These are phyloP conservation scores for Columba guinea DNA, from an alignment of 2,797 vertebrate genomes.

Conservation along the genomic window DNA sequence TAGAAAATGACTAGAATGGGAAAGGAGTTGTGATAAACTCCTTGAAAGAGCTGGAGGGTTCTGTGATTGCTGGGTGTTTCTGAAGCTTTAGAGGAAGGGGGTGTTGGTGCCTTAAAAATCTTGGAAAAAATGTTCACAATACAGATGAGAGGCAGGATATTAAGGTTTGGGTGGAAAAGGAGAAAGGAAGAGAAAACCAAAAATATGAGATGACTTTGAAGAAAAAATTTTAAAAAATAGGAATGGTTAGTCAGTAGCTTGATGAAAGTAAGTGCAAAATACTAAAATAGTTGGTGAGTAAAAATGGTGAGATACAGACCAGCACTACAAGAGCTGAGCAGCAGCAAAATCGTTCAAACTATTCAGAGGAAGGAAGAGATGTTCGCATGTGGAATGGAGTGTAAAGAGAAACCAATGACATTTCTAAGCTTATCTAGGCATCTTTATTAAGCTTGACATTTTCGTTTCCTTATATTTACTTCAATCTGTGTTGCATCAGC, in stretches of 20 bases:
- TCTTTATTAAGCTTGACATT: conserved; percentile 36
- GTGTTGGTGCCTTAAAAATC: not conserved
- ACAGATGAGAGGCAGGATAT: not conserved
- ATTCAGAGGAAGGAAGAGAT: not conserved
- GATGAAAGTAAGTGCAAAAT: not conserved
- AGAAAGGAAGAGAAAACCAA: not conserved
- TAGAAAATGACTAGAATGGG: not conserved
- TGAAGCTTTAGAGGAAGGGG: not conserved
- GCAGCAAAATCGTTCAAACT: not conserved
- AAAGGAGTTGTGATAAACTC: not conserved
- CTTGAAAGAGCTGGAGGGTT: not conserved
- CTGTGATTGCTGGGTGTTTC: not conserved
- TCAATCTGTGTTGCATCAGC: not conserved
- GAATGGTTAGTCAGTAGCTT: not conserved
- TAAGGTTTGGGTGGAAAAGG: not conserved
- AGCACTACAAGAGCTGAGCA: not conserved
- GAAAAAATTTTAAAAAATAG: not conserved
- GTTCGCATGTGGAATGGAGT: conserved; percentile 3
- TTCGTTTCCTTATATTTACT: conserved; percentile 13
- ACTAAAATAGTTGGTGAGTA: not conserved
- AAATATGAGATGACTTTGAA: not conserved
- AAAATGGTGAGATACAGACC: not conserved
- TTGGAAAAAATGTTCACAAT: not conserved
- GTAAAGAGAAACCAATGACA: conserved; percentile 46
- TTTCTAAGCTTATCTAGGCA: conserved; percentile 31